phyloP scores from a whole-genome alignment of 1,140 invertebrate species.

The Gryllus bimaculatus region DNA sequence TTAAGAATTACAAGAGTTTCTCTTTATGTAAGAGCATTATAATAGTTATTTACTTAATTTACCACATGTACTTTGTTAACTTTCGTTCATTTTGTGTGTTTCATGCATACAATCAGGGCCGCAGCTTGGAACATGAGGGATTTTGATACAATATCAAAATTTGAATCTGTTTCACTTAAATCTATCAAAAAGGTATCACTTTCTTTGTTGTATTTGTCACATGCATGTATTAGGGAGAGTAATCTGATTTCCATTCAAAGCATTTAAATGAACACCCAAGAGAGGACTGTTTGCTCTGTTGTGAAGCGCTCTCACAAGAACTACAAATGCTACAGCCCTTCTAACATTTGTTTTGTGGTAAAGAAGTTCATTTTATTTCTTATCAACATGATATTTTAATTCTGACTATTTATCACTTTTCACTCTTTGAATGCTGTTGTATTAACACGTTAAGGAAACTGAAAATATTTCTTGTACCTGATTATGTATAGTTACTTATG shows the following conservation, averaged over 20 bases:
- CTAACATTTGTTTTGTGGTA: background rate
- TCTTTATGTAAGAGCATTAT: background rate
- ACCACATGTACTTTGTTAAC: background rate
- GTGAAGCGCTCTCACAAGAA: background rate
- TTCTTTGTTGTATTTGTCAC: background rate
- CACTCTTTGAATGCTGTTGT: background rate
- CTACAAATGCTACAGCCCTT: background rate
- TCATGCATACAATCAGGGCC: background rate
- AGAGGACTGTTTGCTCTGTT: background rate
- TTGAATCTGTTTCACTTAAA: background rate
- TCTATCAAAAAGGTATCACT: background rate
- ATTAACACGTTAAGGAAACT: background rate
- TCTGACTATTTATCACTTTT: background rate
- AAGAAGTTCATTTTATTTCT: background rate
- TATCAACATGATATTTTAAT: background rate
- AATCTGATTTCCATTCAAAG: background rate
- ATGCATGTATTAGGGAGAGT: background rate
- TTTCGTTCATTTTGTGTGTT: slow-evolving; percentile 1
- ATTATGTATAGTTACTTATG: background rate
- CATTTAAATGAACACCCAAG: background rate
- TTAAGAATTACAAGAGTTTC: background rate
- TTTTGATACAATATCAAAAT: background rate
- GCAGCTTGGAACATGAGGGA: background rate
- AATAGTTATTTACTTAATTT: background rate
- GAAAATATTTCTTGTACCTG: background rate